These are phyloP conservation scores for Carabus problematicus DNA, from an alignment of 2,888 invertebrate species.

Conservation along the genomic window DNA sequence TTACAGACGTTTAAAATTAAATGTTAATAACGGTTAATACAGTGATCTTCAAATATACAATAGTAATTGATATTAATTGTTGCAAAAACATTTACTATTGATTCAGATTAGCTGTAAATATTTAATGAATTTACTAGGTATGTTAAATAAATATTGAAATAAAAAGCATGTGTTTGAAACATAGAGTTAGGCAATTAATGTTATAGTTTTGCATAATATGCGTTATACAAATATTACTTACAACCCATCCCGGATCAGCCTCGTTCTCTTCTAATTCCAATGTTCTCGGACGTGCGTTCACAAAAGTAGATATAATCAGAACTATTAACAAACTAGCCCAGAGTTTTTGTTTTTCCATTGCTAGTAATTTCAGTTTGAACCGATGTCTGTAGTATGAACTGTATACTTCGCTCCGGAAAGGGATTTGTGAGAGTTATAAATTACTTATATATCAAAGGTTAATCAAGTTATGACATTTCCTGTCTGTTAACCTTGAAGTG, in stretches of 20 bases:
- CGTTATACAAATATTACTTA: no score
- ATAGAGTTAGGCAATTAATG: no score
- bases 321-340: constrained; percentile 26
- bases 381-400: neutral
- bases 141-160: no score
- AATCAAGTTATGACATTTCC: neutral
- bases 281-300: constrained; percentile 32
- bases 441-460: neutral
- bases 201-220: no score
- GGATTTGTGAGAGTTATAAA: neutral
- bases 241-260: constrained; percentile 54
- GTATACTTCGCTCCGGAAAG: neutral
- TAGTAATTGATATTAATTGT: no score
- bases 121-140: no score
- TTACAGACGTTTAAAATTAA: no score
- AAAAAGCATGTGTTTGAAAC: no score
- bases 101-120: no score
- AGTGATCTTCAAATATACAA: no score
- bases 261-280: constrained; percentile 36
- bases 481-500: neutral
- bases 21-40: no score
- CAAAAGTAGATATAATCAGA: constrained; percentile 25
- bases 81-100: no score
- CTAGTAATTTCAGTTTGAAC: neutral
- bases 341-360: constrained; percentile 1